Evolutionary conservation across 2,888 invertebrate genomes (phyloP), one percentile per base, ranked within the genome.

Genomic region (Palloptera scutellata): DNA sequence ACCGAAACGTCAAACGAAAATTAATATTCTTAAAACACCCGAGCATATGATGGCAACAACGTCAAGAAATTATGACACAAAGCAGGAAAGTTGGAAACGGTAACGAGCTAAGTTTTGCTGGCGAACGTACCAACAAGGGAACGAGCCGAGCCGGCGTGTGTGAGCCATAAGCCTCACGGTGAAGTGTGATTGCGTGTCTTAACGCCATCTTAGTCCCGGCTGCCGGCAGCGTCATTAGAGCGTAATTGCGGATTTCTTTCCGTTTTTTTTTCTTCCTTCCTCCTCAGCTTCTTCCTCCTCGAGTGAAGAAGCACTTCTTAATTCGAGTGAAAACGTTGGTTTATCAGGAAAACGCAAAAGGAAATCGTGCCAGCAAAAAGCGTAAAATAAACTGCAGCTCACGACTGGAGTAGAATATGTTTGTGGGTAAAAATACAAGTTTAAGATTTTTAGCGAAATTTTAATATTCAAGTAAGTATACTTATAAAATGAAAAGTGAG

Each of bases 181-280:
- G 57, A 64, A 64, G 64, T 61, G 68, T 64, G 63, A 55, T 70
- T 68, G 70, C 70, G 70, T 68, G 70, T 64, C 70, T 68, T 66
- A 70, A 68, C 70, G 63, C 65, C 68, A 68, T 70, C 66, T 67
- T 63, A 63, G 45, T 59, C 42, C n/a, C 52, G 20, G 55, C 40
- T 11, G 60, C 52, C 52, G n/a, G 54, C 45, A 41, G 62, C 53
- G 60, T 64, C 63, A 64, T 66, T 64, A 67, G 60, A 52, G 61
- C 59, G 59, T 64, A 59, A 64, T 64, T 58, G 51, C 64, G 64
- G 48, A 64, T 64, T 64, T 63, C 45, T n/a, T 40, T 55, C 48
- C 55, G 20, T 30, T 55, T 55, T 63, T 55, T 42, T 12, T 45
- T 17, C 11, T 41, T 5, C 40, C 51, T 63, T 30, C n/a, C n/a